Evolutionary conservation across 2,797 vertebrate species (phyloP), one percentile per base, ranked within the genome.

Genomic region (Diplodus sargus): DNA sequence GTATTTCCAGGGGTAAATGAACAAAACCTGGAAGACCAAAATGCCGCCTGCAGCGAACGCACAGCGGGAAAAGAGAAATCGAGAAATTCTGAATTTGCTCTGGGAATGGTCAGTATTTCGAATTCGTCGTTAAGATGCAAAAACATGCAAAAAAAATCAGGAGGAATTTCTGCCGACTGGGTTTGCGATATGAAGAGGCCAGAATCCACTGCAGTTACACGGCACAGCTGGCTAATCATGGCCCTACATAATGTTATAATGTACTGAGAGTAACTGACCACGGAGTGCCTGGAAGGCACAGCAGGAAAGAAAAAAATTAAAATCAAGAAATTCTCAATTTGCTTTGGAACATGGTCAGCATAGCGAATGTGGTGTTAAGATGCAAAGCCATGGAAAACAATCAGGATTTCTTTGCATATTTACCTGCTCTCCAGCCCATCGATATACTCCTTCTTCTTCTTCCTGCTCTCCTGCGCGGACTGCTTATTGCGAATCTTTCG

Each of bases 401-500:
- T 28, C n/a, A 25, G 28, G 0, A 53, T 58, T 49, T 63, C 1
- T 4, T 5, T 20, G 30, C 1, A 30, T 10, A 85, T 47, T 68
- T 77, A 98, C 97, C 97, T 95, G 90, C 91, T 96, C 89, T 99
- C 97, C 90, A 99, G 88, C 17, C 97, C 96, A 0, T 99, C 97
- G 0, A 98, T 96, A 2, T 99, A 99, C 22, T 99, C 97, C 86
- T 98, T 99, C 90, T 99, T 99, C 93, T 99, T 98, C 91, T 98
- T 99, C 82, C 97, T 92, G 93, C 97, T 98, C 82, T 98, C 97
- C 86, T 98, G 97, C 13, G 98, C 97, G 0, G 97, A 98, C 79
- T 98, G 98, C 80, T 99, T 98, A 87, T 99, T 99, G 13, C 97
- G 95, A 83, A 99, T 99, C 94, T 99, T 99, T 60, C 98, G 77